phyloP scores from a whole-genome alignment of 2,113 vertebrate genomes.

The Serinus canaria region DNA sequence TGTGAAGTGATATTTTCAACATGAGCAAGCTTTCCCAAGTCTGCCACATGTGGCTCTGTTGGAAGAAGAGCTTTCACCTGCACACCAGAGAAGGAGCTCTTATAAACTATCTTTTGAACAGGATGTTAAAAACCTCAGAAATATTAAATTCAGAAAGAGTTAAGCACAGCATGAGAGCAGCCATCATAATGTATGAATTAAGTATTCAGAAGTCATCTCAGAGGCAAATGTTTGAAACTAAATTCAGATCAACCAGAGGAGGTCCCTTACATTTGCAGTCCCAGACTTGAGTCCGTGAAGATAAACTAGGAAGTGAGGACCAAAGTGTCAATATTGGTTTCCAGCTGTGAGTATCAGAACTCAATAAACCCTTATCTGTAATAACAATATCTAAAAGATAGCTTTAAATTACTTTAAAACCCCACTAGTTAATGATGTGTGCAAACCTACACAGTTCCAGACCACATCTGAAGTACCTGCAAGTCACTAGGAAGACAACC shows the following conservation, averaged over 20 bases:
- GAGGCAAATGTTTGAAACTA: not conserved
- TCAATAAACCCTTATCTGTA: not conserved
- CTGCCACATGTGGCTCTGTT: not conserved
- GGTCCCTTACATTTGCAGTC: not conserved
- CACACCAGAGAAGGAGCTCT: not conserved
- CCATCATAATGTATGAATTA: not conserved
- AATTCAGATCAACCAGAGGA: not conserved
- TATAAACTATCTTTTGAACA: not conserved
- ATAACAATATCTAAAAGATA: not conserved
- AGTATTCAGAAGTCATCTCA: not conserved
- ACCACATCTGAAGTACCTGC: not conserved
- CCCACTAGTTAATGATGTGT: not conserved
- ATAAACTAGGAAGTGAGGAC: not conserved
- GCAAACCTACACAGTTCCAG: not conserved
- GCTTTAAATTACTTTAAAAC: not conserved
- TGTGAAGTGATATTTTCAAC: not conserved
- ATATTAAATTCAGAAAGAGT: not conserved
- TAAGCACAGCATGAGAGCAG: not conserved
- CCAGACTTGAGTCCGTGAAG: not conserved
- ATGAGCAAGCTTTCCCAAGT: not conserved
- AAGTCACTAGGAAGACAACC: not conserved
- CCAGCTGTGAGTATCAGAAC: not conserved
- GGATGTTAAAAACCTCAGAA: not conserved
- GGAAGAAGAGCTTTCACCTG: not conserved
- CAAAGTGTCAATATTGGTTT: not conserved